Conservation (phyloP, 2,797 vertebrate species). For the Sebastes kiyomatsui region DNA sequence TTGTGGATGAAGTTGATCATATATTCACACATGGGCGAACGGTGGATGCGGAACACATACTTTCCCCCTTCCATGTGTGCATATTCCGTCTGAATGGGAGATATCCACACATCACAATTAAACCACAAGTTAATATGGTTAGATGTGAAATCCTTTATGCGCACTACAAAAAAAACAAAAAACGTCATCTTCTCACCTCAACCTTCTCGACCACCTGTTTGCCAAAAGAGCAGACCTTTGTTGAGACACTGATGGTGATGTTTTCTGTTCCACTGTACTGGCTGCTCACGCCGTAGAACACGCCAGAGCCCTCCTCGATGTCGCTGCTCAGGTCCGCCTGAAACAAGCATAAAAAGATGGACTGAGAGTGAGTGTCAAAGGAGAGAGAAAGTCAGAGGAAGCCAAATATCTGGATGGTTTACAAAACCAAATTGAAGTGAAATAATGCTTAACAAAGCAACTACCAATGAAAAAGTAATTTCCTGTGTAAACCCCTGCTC, state of each 20-base stretch:
- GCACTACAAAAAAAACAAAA: not conserved
- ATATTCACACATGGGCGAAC: constrained; percentile 96
- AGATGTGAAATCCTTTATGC: not conserved
- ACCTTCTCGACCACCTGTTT: constrained; percentile 97
- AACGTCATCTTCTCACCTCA: constrained; percentile 84
- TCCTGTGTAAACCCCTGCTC: not conserved
- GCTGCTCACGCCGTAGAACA: constrained; percentile 94
- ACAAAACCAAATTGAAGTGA: not conserved
- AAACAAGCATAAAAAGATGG: not conserved
- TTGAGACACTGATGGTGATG: constrained; percentile 95
- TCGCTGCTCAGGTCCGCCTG: constrained; percentile 95
- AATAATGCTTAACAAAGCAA: not conserved
- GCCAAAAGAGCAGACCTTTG: constrained; percentile 96
- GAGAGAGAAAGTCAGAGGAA: not conserved
- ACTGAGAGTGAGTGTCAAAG: not conserved
- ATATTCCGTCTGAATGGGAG: constrained; percentile 87
- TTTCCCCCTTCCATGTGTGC: constrained; percentile 92
- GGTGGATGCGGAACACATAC: constrained; percentile 93
- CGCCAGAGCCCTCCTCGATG: constrained; percentile 89
- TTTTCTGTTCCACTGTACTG: constrained; percentile 94
- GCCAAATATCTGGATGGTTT: not conserved
- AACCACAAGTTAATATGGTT: not conserved
- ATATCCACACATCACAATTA: not conserved
- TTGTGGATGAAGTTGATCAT: constrained; percentile 99
- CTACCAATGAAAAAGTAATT: not conserved